These are phyloP conservation scores for Anas platyrhynchos DNA, from an alignment of 2,113 vertebrate species.

Conservation along the genomic window DNA sequence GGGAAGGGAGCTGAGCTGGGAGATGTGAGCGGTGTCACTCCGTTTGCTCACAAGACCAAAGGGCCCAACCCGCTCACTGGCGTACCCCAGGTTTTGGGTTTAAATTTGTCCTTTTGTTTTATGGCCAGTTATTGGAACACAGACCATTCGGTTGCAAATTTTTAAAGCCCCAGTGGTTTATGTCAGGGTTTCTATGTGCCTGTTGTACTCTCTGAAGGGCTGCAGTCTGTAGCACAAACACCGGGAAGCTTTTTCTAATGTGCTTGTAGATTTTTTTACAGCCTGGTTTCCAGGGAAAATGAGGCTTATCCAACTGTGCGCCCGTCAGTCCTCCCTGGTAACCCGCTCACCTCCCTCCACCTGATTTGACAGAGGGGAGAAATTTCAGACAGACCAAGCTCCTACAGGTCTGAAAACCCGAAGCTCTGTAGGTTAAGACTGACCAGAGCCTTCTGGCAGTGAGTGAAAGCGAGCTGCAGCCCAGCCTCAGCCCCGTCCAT, in stretches of 20 bases:
- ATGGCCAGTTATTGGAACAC: neutral
- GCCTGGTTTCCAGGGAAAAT: neutral
- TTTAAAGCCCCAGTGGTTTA: neutral
- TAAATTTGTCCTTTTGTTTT: neutral
- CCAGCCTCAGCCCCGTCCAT: neutral
- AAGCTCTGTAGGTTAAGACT: neutral
- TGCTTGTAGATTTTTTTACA: neutral
- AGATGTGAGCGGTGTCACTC: neutral
- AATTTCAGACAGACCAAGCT: accelerated
- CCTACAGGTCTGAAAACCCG: neutral
- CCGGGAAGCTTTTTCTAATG: neutral
- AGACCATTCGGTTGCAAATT: neutral
- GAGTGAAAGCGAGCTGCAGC: neutral
- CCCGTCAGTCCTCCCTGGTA: neutral
- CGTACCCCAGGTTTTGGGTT: neutral
- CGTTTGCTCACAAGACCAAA: neutral
- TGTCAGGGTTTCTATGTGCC: neutral
- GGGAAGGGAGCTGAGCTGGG: neutral
- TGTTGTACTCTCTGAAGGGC: neutral
- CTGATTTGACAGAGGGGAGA: accelerated
- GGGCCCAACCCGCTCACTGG: neutral
- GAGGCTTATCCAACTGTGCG: neutral
- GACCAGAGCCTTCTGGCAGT: neutral
- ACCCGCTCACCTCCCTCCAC: neutral
- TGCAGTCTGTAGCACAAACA: neutral